Base-by-base conservation (phyloP, 2,113 vertebrate genomes). In the Heliornis fulica region DNA sequence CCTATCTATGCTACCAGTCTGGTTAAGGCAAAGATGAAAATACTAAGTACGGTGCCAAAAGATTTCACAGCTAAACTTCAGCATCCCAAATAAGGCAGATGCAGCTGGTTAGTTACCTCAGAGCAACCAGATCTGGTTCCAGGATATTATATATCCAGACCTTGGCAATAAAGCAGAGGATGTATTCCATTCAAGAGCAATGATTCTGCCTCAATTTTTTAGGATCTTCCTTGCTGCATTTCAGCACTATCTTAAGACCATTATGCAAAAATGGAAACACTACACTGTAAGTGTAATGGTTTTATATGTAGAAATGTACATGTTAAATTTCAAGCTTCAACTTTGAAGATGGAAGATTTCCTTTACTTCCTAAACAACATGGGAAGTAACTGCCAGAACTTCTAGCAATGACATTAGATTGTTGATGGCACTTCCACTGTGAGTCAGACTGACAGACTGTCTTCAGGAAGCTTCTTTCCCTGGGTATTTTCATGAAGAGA, bases 181-280 rank as follows among this genome's bases (percentile, higher is more conserved):
- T 74, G 29, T 28, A 22, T 32, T 66, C 65, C 11, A 26, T 22
- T 87, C 70, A 80, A 82, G 82, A 82, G 34, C 80, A 87, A 56
- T 3, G 13, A 72, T 53, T 90, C 45, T 91, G 70, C 63, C 78
- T 82, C 56, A 83, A 64, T n/a, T 80, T 91, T 64, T 83, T 56
- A 60, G 92, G 46, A 51, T 85, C 75, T 56, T 91, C 90, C 70
- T 76, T 48, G 13, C 45, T 96, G 90, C 82, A 34, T 97, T 90
- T 94, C 92, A 92, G 90, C 70, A 96, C 84, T 78, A 94, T 93
- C 82, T 87, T 88, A 95, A 92, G 82, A 94, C 74, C 69, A 51
- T 83, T 38, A 78, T 46, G 56, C 63, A 94, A 93, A 94, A 95
- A 60, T 40, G 90, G 90, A 85, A 95, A 56, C 57, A 48, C n/a